These are phyloP conservation scores for Procambarus virginalis DNA, from an alignment of 1,140 invertebrate genomes.

Conservation along the genomic window DNA sequence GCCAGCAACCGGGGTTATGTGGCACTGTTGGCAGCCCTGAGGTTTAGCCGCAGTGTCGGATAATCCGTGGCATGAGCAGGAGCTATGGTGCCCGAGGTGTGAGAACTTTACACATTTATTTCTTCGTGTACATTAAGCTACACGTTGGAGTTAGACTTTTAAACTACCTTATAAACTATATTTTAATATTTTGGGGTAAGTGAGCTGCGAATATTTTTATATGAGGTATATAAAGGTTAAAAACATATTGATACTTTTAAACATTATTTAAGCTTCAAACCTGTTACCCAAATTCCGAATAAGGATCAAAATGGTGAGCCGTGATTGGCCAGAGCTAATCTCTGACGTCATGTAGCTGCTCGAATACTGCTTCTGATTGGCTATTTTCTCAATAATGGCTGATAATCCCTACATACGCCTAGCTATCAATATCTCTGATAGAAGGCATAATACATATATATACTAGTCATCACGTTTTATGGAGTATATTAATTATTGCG, in stretches of 20 bases:
- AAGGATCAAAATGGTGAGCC: constrained; percentile 38
- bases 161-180: background rate
- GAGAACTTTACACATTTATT: background rate
- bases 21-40: constrained; percentile 33
- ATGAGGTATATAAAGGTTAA: background rate
- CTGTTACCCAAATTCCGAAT: constrained; percentile 41
- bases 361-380: constrained; percentile 41
- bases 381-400: constrained; percentile 23
- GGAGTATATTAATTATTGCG: too few relatives aligned
- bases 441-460: too few relatives aligned
- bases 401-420: constrained; percentile 30
- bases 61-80: constrained; percentile 57
- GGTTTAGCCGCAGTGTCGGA: constrained; percentile 67
- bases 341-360: constrained; percentile 34
- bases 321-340: constrained; percentile 55
- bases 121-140: background rate
- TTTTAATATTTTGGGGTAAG: background rate
- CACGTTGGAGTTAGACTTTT: background rate
- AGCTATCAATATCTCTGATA: background rate
- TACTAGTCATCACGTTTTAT: too few relatives aligned
- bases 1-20: constrained; percentile 13
- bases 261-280: constrained; percentile 3
- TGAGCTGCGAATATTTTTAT: background rate
- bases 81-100: constrained; percentile 21
- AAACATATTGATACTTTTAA: background rate